Percentiles rank a stretch among this genome's conserved stretches.
Evolutionary conservation across 1,140 invertebrate genomes (phyloP).

Genomic region (Platyura marginata): DNA sequence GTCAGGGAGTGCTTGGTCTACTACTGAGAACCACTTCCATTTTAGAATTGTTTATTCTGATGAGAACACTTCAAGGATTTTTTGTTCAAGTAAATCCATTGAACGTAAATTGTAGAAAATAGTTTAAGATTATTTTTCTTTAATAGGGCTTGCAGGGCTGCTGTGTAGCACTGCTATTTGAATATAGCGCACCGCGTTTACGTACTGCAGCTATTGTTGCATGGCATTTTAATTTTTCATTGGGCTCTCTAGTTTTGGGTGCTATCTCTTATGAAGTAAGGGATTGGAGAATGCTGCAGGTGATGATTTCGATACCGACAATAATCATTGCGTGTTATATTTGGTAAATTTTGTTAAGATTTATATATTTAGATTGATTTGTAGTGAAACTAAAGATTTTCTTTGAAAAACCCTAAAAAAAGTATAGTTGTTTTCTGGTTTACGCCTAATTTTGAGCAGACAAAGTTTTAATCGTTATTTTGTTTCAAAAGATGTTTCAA

Average conservation of each 20-base stretch:
- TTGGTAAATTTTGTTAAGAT: no score
- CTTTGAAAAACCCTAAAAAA: no score
- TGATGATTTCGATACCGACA: slow-evolving; percentile 1
- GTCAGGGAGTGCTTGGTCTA: not conserved
- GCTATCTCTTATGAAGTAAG: slow-evolving; percentile 2
- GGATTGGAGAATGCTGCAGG: slow-evolving; percentile 1
- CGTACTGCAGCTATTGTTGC: slow-evolving; percentile 1
- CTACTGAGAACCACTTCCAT: not conserved
- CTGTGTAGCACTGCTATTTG: slow-evolving; percentile 1
- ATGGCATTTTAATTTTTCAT: slow-evolving; percentile 2
- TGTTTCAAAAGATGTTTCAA: no score
- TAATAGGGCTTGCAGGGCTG: slow-evolving; percentile 4
- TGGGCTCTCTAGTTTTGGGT: slow-evolving; percentile 1
- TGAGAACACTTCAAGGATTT: not conserved
- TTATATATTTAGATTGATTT: no score
- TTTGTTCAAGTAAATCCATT: not conserved
- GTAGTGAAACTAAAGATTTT: no score
- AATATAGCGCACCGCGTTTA: slow-evolving; percentile 1
- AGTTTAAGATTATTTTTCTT: no score
- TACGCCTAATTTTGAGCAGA: no score
- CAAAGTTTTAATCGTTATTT: no score
- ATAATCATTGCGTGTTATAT: not conserved
- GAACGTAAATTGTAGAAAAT: no score
- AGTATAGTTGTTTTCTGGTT: no score
- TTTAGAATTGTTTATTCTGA: not conserved